Conservation (phyloP, 2,797 vertebrate genomes). For the Crossoptilon crossoptilon region DNA sequence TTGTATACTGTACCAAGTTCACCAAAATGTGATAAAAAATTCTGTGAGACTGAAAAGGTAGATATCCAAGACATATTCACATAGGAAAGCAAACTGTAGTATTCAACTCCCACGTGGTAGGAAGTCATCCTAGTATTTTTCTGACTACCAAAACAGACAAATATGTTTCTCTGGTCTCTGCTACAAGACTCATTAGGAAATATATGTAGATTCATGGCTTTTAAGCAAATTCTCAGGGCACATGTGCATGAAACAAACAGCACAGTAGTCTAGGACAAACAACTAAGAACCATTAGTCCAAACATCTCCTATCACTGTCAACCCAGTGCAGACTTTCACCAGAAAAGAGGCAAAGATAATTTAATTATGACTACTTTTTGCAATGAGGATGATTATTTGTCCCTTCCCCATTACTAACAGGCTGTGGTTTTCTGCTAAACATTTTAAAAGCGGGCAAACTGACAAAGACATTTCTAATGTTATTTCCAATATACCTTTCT, state of each 20-base stretch:
- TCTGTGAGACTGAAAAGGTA: neutral
- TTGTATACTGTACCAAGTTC: neutral
- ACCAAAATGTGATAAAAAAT: neutral
- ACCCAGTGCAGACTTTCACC: neutral
- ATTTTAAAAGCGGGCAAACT: neutral
- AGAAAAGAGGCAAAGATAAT: neutral
- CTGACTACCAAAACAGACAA: neutral
- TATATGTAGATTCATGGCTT: neutral
- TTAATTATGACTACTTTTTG: neutral
- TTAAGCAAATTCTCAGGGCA: neutral
- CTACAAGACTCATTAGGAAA: neutral
- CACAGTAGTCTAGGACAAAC: neutral
- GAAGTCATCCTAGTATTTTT: neutral
- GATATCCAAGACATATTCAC: neutral
- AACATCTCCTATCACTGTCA: neutral
- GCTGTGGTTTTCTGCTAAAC: neutral
- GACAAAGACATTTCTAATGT: neutral
- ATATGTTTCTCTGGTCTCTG: neutral
- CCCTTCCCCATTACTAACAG: neutral
- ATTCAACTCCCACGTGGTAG: neutral
- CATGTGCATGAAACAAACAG: neutral
- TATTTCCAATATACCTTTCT: slow-evolving; percentile 89
- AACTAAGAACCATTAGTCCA: neutral
- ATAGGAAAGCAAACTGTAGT: neutral
- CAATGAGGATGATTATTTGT: neutral